Evolutionary conservation across 2,113 vertebrate genomes (phyloP).

Genomic region (Dicentrarchus labrax): DNA sequence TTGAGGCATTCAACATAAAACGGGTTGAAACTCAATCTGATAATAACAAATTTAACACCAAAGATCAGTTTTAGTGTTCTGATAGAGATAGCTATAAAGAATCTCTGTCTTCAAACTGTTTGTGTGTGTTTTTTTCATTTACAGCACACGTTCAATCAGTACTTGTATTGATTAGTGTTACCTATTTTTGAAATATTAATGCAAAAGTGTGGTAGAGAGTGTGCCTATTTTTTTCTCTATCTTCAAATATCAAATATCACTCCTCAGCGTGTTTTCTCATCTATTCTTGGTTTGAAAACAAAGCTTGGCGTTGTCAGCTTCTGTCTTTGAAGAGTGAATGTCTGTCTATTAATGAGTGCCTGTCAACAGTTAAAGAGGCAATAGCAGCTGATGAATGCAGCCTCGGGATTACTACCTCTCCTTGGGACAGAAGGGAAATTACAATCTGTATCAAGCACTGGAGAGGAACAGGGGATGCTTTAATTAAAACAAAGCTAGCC

Average conservation of each 20-base stretch:
- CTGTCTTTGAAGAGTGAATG: conserved; percentile 57
- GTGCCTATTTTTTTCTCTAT: conserved; percentile 7
- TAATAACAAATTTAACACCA: background rate
- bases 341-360: conserved; percentile 87
- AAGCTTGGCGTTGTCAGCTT: conserved; percentile 48
- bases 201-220: background rate
- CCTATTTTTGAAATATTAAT: conserved; percentile 10
- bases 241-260: conserved; percentile 27
- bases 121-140: background rate
- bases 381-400: conserved; percentile 91
- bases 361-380: conserved; percentile 91
- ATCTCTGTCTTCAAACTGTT: background rate
- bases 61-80: background rate
- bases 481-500: conserved; percentile 95
- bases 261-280: conserved; percentile 49
- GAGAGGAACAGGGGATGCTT: conserved; percentile 89
- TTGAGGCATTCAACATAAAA: background rate
- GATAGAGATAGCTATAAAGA: background rate
- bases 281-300: conserved; percentile 66
- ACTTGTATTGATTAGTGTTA: background rate
- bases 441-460: conserved; percentile 88
- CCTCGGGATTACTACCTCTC: conserved; percentile 87
- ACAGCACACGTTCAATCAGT: background rate
- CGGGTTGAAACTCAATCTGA: background rate
- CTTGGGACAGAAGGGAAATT: conserved; percentile 86